Percentiles rank a stretch among this genome's conserved stretches.
These are phyloP conservation scores for Rhingia campestris DNA, from an alignment of 2,888 invertebrate species.

Conservation along the genomic window DNA sequence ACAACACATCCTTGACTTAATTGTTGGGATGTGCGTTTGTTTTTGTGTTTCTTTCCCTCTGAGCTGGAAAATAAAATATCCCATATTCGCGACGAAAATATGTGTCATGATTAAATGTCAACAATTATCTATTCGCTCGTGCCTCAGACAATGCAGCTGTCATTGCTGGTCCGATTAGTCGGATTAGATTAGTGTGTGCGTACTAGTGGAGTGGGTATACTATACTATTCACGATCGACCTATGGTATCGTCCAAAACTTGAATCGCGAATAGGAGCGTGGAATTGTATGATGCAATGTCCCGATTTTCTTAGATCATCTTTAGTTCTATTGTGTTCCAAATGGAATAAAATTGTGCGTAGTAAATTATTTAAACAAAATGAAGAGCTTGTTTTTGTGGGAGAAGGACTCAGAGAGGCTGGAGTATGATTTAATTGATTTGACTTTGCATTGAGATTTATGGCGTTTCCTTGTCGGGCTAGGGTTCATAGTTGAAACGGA, in stretches of 20 bases:
- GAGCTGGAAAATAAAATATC: conserved; percentile 37
- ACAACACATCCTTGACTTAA: conserved; percentile 60
- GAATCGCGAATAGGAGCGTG: conserved; percentile 13
- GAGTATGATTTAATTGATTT: conserved; percentile 33
- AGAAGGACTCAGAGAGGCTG: conserved; percentile 36
- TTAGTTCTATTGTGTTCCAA: conserved; percentile 33
- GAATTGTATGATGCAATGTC: conserved; percentile 63
- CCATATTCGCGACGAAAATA: conserved; percentile 48
- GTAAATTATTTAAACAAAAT: conserved; percentile 26
- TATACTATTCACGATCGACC: conserved; percentile 15
- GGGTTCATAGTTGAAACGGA: not conserved
- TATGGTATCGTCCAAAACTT: conserved; percentile 57
- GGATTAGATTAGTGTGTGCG: conserved; percentile 33
- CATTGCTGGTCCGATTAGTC: conserved; percentile 13
- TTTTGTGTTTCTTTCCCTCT: conserved; percentile 16
- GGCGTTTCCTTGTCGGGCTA: conserved; percentile 22
- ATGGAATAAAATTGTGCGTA: conserved; percentile 53
- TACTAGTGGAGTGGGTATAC: not conserved
- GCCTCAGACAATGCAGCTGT: conserved; percentile 40
- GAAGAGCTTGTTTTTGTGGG: conserved; percentile 19
- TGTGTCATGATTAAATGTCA: conserved; percentile 63
- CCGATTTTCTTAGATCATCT: conserved; percentile 40
- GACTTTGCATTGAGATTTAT: conserved; percentile 28
- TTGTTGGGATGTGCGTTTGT: conserved; percentile 12
- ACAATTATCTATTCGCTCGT: conserved; percentile 39